These are phyloP conservation scores for Myotis lucifugus DNA, from an alignment of 2,113 vertebrate genomes.

Conservation along the genomic window DNA sequence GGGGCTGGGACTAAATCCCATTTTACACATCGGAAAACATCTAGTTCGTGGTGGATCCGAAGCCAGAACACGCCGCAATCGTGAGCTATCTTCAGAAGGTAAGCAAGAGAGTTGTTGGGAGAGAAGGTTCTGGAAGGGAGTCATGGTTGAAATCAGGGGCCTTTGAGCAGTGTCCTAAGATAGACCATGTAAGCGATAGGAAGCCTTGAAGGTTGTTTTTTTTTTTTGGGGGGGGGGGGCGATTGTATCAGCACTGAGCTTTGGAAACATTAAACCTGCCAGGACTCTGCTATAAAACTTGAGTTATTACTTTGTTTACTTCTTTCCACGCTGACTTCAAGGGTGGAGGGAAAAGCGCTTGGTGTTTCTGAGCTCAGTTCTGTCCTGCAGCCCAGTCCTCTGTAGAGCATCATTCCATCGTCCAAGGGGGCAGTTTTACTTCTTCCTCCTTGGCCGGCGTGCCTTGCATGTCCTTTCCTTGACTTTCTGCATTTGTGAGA, in stretches of 20 bases:
- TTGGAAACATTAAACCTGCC: background rate
- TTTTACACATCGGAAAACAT: background rate
- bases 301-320: background rate
- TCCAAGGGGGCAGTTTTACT: no score
- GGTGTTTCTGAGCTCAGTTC: background rate
- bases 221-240: background rate
- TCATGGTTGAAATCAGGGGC: background rate
- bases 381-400: background rate
- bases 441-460: no score
- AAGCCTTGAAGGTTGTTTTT: background rate
- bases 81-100: background rate
- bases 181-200: background rate
- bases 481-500: no score
- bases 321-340: background rate
- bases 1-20: background rate
- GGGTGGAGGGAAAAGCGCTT: background rate
- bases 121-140: background rate
- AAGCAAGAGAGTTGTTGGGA: background rate
- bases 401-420: background rate
- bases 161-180: background rate
- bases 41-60: background rate
- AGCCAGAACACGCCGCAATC: background rate
- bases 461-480: no score
- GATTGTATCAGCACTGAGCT: background rate
- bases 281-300: background rate